Percentiles rank a stretch among this genome's conserved stretches.
phyloP scores from a whole-genome alignment of 2,113 vertebrate genomes.

The Taurulus bubalis region DNA sequence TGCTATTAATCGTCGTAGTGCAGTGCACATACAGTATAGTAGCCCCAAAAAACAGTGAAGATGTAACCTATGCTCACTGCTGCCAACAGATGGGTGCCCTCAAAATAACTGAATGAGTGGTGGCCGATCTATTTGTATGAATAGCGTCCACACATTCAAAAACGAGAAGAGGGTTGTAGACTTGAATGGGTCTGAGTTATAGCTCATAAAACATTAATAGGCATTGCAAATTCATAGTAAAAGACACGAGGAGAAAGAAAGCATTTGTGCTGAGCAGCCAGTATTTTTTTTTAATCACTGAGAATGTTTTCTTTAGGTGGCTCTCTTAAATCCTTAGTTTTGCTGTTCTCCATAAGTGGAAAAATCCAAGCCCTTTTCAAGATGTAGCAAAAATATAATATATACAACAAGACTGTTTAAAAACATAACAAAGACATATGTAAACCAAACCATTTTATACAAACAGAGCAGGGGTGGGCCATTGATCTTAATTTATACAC shows the following conservation, averaged over 20 bases:
- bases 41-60: not conserved
- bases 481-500: conserved; percentile 25
- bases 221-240: conserved; percentile 27
- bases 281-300: conserved; percentile 1
- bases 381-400: not conserved
- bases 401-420: not conserved
- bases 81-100: not conserved
- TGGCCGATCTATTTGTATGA: not conserved
- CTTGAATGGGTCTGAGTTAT: conserved; percentile 40
- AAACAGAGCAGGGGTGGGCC: conserved; percentile 6
- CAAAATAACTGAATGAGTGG: conserved; percentile 12
- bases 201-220: conserved; percentile 54
- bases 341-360: conserved; percentile 1
- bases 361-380: not conserved
- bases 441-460: not conserved
- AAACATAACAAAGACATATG: not conserved
- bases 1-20: not conserved
- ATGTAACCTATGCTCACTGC: not conserved
- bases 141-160: conserved; percentile 2
- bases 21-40: not conserved
- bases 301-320: not conserved
- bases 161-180: not conserved
- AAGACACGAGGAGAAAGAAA: not conserved
- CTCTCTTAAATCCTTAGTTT: conserved; percentile 35
- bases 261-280: conserved; percentile 38